These are phyloP conservation scores for Molossus molossus DNA, from an alignment of 2,797 vertebrate genomes.

Conservation along the genomic window DNA sequence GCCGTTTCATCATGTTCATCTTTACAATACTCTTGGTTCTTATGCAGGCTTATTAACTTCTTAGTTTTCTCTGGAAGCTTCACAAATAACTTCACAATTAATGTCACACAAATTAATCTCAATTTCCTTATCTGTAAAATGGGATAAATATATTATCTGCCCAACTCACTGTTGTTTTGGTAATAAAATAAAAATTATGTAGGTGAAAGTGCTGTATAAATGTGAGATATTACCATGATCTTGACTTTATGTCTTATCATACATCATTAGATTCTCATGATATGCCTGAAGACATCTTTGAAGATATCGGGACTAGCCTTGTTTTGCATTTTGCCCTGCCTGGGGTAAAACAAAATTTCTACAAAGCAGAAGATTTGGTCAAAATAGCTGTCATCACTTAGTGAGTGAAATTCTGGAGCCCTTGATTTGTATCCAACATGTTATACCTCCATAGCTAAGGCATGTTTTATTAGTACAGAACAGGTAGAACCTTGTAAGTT, in stretches of 20 bases:
- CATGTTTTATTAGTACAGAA: background rate
- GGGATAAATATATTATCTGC: background rate
- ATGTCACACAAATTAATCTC: background rate
- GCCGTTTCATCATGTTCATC: background rate
- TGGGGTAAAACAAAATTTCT: background rate
- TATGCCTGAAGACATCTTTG: background rate
- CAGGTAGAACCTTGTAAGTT: background rate
- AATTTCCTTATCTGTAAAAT: conserved; percentile 22
- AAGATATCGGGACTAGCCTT: background rate
- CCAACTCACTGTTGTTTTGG: background rate
- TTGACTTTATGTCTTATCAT: background rate
- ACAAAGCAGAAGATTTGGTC: background rate
- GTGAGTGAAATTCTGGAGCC: background rate
- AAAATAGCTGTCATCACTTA: background rate
- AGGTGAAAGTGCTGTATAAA: background rate
- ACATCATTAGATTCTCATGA: background rate
- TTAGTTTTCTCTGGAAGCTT: background rate
- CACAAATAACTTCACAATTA: background rate
- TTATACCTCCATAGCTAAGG: background rate
- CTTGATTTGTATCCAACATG: background rate
- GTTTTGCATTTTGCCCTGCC: conserved; percentile 31
- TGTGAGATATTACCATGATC: background rate
- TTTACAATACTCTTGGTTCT: background rate
- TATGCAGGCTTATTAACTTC: background rate
- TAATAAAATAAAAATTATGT: conserved; percentile 30